Conservation (phyloP, 1,140 invertebrate genomes). For the Drosophila setifemur region DNA sequence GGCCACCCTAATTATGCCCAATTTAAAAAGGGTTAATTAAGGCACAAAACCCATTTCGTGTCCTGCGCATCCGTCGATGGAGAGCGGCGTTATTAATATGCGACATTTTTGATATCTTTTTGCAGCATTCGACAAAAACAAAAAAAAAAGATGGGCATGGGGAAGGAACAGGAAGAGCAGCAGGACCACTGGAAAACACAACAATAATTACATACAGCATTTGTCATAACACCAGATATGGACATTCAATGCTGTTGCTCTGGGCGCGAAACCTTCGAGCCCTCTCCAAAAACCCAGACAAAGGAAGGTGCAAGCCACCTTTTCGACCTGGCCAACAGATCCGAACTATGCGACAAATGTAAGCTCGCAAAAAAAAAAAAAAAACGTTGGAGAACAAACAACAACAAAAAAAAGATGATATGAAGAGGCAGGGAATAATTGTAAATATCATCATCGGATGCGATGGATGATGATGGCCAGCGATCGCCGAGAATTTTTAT, state of each 20-base stretch:
- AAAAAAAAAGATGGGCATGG: too few relatives aligned
- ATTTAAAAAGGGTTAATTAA: constrained; percentile 82
- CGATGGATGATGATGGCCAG: too few relatives aligned
- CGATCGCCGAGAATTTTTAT: constrained; percentile 65
- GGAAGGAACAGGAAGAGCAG: too few relatives aligned
- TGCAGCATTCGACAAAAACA: too few relatives aligned
- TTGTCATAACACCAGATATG: constrained; percentile 82
- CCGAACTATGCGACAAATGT: constrained; percentile 74
- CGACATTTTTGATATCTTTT: constrained; percentile 80
- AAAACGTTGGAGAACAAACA: too few relatives aligned
- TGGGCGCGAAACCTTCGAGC: constrained; percentile 50
- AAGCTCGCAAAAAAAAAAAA: constrained; percentile 39
- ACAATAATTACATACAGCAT: constrained; percentile 82
- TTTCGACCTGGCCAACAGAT: constrained; percentile 17
- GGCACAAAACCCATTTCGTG: constrained; percentile 67
- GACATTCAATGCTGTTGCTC: constrained; percentile 60
- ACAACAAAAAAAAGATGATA: constrained; percentile 22
- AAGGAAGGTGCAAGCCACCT: constrained; percentile 8
- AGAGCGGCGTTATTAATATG: constrained; percentile 78
- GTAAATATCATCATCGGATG: constrained; percentile 74
- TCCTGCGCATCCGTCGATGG: constrained; percentile 34
- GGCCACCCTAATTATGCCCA: constrained; percentile 74
- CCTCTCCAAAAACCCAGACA: constrained; percentile 14
- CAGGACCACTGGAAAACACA: constrained; percentile 44
- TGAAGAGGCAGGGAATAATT: constrained; percentile 50